Conservation (phyloP, 1,140 invertebrate genomes). For the Pararge aegeria region DNA sequence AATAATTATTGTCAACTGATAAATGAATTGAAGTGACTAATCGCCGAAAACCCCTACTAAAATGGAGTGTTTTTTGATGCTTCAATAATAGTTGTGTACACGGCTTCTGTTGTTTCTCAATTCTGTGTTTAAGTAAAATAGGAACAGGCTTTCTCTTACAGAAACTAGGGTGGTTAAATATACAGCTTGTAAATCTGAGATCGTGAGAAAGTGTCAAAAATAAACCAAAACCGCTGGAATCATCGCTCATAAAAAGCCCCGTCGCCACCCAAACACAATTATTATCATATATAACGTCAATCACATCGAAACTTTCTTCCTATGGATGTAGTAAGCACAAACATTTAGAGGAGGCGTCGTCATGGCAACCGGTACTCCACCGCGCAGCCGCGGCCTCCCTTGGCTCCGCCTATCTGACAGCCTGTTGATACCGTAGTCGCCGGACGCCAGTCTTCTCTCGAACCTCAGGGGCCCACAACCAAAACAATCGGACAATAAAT, state of each 20-base stretch:
- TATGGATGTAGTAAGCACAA: conserved; percentile 66
- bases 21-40: no score
- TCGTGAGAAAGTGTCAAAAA: background rate
- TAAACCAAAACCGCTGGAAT: background rate
- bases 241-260: conserved; percentile 29
- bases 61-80: no score
- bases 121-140: no score
- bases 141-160: no score
- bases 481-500: conserved; percentile 20
- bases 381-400: conserved; percentile 60
- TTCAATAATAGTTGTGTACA: no score
- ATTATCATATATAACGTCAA: conserved; percentile 63
- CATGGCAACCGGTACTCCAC: conserved; percentile 59
- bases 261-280: conserved; percentile 56
- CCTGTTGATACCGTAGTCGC: conserved; percentile 69
- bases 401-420: conserved; percentile 58
- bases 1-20: no score
- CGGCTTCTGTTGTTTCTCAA: no score
- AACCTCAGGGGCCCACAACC: conserved; percentile 39
- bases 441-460: conserved; percentile 59
- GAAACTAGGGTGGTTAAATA: no score
- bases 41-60: no score
- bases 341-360: conserved; percentile 71
- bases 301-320: conserved; percentile 56
- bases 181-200: no score